A percentile compares a stretch with the other conserved stretches of the same genome.
Evolutionary conservation across 2,888 invertebrate species (phyloP).

Genomic region (Anaspis maculata): DNA sequence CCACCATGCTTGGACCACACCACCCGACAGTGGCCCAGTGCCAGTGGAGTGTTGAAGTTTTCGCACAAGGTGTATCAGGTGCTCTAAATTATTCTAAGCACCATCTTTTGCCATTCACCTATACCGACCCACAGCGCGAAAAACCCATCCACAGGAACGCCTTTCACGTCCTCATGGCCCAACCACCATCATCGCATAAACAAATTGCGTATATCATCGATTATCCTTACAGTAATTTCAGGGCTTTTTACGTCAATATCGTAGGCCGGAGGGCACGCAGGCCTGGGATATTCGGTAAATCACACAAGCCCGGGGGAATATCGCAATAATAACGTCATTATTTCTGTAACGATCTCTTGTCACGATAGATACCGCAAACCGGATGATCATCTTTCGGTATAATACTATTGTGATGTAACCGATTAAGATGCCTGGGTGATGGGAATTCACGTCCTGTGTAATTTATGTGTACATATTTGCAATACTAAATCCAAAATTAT

Average conservation of each 20-base stretch:
- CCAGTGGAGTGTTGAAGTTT: no score
- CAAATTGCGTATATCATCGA: constrained; percentile 4
- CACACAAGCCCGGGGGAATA: constrained; percentile 10
- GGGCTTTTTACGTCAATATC: constrained; percentile 10
- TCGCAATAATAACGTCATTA: constrained; percentile 20
- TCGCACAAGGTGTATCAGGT: no score
- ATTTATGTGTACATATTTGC: no score
- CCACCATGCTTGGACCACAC: no score
- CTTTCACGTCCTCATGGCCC: no score
- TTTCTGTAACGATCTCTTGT: constrained; percentile 20
- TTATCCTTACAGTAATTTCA: constrained; percentile 9
- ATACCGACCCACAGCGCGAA: no score
- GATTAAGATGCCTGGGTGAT: constrained; percentile 8
- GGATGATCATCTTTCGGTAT: constrained; percentile 13
- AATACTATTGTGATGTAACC: constrained; percentile 8
- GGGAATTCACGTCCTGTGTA: no score
- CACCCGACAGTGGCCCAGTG: no score
- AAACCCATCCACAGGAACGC: no score
- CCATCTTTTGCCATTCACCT: no score
- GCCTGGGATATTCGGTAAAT: constrained; percentile 16
- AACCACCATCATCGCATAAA: neutral
- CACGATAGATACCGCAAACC: constrained; percentile 21
- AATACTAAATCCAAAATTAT: no score
- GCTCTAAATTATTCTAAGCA: no score
- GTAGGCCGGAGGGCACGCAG: constrained; percentile 3